A percentile compares a stretch with the other conserved stretches of the same genome.
These are phyloP conservation scores for Butorides virescens DNA, from an alignment of 2,113 vertebrate species.

Conservation along the genomic window DNA sequence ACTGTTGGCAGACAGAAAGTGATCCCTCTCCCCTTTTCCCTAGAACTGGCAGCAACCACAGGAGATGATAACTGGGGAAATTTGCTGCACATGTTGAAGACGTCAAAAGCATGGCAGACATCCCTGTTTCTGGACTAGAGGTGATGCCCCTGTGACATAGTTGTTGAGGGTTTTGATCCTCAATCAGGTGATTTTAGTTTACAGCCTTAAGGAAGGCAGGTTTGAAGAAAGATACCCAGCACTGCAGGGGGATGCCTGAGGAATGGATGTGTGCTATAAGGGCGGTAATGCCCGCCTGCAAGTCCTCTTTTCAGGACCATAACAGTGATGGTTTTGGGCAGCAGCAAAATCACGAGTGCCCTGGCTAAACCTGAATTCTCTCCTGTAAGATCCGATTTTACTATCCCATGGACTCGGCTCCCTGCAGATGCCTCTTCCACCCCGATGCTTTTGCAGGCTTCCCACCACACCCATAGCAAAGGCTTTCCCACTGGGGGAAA, in stretches of 20 bases:
- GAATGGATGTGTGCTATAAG: background rate
- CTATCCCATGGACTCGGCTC: background rate
- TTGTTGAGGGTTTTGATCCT: background rate
- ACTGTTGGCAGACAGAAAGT: background rate
- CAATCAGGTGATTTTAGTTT: background rate
- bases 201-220: background rate
- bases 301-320: background rate
- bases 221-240: background rate
- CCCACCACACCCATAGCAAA: background rate
- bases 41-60: background rate
- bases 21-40: background rate
- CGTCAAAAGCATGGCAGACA: accelerated
- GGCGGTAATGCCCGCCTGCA: background rate
- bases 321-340: background rate
- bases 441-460: background rate
- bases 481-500: background rate
- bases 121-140: background rate
- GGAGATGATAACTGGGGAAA: background rate
- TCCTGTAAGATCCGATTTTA: background rate
- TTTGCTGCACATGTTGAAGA: background rate
- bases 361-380: background rate
- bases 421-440: background rate
- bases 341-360: background rate
- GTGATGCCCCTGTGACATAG: accelerated
- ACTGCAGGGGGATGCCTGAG: accelerated